Conservation (phyloP, 2,113 vertebrate genomes). For the Delphinus delphis region DNA sequence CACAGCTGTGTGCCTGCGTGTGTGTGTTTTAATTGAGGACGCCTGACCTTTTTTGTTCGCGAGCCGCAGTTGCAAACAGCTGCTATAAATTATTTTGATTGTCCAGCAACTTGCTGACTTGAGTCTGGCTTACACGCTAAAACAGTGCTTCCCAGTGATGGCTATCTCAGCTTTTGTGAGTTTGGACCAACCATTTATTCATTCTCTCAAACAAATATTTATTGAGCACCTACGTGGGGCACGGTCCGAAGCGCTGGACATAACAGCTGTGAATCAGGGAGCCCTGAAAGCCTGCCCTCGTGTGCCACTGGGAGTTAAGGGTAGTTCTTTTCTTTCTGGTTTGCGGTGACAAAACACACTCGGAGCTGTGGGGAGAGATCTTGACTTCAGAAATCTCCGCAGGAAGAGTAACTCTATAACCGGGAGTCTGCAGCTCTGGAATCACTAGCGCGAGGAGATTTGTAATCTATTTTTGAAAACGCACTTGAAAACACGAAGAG, state of each 20-base stretch:
- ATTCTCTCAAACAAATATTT: neutral
- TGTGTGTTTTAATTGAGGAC: neutral
- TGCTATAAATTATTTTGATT: conserved; percentile 55
- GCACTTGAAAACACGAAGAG: neutral
- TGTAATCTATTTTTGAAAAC: neutral
- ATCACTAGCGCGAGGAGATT: neutral
- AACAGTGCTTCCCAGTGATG: neutral
- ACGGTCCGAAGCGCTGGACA: fast-evolving
- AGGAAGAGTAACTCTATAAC: neutral
- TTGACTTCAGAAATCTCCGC: neutral
- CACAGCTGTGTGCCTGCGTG: neutral
- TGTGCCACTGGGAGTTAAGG: fast-evolving
- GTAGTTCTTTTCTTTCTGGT: too few relatives aligned
- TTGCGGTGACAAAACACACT: neutral
- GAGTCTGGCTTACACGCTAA: neutral
- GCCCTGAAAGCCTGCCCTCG: fast-evolving
- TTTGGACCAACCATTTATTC: neutral
- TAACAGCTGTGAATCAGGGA: fast-evolving
- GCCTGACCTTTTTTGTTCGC: neutral
- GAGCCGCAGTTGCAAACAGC: conserved; percentile 26
- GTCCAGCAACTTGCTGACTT: conserved; percentile 41
- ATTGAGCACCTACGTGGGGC: neutral
- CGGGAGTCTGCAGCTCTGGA: neutral
- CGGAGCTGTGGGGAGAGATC: neutral
- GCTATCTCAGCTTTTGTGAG: neutral